Evolutionary conservation across 2,797 vertebrate genomes (phyloP), one percentile per base, ranked within the genome.

Genomic region (Cynopterus sphinx): DNA sequence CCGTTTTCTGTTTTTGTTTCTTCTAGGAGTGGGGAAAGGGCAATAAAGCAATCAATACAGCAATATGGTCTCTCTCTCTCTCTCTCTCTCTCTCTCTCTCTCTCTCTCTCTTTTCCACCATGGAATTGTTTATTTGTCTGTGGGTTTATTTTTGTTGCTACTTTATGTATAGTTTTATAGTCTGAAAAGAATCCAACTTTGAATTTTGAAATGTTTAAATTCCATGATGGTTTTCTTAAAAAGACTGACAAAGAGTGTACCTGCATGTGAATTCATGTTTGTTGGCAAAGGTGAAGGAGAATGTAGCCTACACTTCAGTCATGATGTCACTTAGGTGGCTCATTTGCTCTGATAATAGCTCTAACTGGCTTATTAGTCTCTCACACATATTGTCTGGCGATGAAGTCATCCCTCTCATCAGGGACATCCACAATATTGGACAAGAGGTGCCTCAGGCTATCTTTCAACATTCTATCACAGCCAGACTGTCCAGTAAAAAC

Each of bases 331-430:
- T 51, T 41, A 65, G 55, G 90, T 21, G 61, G 79, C 61, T 95
- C 41, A 77, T 92, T 90, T 68, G 39, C 90, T 87, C 43, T 59
- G 65, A n/a, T 75, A 96, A 73, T 89, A 65, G 75, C 71, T 90
- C 22, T 93, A 77, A 59, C 71, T 87, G 67, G 67, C 73, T 94
- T 70, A 90, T 85, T 91, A 74, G 43, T 93, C 51, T 87, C 67
- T 61, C 33, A 36, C 57, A 75, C 21, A 24, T 93, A 91, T 94
- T 88, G 51, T 87, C 75, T 87, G 41, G 63, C n/a, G 67, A 51
- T 82, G 68, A 87, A 90, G 88, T 71, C 17, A 6, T 67, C 67
- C 57, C 55, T 92, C 63, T 94, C 46, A 0, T 91, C 82, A 92
- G 41, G 26, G 67, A 33, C 4, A 0, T 70, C 81, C 41, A 24